These are phyloP conservation scores for Bufo gargarizans DNA, from an alignment of 2,113 vertebrate species.

Conservation along the genomic window DNA sequence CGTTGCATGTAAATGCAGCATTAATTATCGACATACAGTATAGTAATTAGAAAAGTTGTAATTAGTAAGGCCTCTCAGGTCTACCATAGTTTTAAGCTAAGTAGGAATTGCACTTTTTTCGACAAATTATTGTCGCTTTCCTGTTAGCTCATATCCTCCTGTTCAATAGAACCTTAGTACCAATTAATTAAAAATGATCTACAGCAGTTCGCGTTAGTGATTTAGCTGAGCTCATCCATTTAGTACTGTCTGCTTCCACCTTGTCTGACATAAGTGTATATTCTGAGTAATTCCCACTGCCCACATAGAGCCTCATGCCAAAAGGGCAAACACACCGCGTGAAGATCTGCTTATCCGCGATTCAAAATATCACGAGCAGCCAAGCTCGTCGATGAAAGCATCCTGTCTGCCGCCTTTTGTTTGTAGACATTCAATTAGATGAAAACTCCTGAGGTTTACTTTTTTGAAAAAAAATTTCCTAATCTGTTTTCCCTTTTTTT, in stretches of 20 bases:
- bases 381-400: conserved; percentile 31
- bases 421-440: conserved; percentile 33
- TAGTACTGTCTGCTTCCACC: conserved; percentile 12
- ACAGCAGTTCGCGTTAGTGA: background rate
- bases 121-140: background rate
- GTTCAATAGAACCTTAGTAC: conserved; percentile 13
- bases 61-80: background rate
- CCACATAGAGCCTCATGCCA: conserved; percentile 14
- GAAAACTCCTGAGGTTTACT: conserved; percentile 11
- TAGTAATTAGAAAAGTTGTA: background rate
- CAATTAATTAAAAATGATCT: conserved; percentile 39
- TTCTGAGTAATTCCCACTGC: conserved; percentile 2
- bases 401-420: conserved; percentile 25
- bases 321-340: conserved; percentile 30
- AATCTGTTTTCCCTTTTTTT: conserved; percentile 25
- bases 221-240: conserved; percentile 21
- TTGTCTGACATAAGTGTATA: conserved; percentile 9
- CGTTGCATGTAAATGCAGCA: too few relatives aligned
- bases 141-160: conserved; percentile 11
- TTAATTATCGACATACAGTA: background rate
- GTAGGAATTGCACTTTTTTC: too few relatives aligned
- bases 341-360: conserved; percentile 25
- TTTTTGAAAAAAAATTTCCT: background rate
- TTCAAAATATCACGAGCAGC: conserved; percentile 26
- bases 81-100: background rate